A percentile compares a stretch with the other conserved stretches of the same genome.
phyloP scores from a whole-genome alignment of 2,113 vertebrate species.

The Sinocyclocheilus anophthalmus region DNA sequence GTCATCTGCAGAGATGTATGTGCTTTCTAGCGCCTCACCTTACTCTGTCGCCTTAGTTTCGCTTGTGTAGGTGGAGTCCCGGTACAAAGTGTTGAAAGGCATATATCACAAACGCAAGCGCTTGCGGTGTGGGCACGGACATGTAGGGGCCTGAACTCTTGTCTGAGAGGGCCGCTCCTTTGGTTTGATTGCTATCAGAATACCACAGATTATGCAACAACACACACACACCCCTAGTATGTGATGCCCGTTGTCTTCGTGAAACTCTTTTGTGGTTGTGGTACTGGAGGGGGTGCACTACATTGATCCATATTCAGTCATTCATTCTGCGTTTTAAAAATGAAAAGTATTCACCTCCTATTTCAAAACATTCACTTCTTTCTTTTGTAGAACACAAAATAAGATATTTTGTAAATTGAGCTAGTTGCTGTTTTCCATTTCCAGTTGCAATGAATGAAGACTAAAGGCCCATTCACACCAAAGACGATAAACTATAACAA shows the following conservation, averaged over 20 bases:
- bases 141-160: constrained; percentile 16
- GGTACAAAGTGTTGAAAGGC: constrained; percentile 12
- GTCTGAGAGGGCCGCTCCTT: neutral
- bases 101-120: constrained; percentile 2
- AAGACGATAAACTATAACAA: no score
- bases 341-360: neutral
- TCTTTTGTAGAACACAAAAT: neutral
- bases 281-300: neutral
- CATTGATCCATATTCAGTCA: neutral
- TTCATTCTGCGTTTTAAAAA: neutral
- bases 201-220: constrained; percentile 2
- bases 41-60: constrained; percentile 13
- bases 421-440: neutral
- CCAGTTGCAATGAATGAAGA: neutral
- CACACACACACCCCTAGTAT: neutral
- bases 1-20: neutral
- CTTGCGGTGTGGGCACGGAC: constrained; percentile 28
- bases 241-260: neutral
- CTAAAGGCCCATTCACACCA: neutral
- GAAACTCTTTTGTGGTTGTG: neutral
- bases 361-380: neutral
- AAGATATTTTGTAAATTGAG: neutral
- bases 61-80: constrained; percentile 28
- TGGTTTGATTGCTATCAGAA: constrained; percentile 40
- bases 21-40: neutral